Percentiles rank a stretch among this genome's conserved stretches.
phyloP scores from a whole-genome alignment of 2,113 vertebrate species.

The Pogona vitticeps region DNA sequence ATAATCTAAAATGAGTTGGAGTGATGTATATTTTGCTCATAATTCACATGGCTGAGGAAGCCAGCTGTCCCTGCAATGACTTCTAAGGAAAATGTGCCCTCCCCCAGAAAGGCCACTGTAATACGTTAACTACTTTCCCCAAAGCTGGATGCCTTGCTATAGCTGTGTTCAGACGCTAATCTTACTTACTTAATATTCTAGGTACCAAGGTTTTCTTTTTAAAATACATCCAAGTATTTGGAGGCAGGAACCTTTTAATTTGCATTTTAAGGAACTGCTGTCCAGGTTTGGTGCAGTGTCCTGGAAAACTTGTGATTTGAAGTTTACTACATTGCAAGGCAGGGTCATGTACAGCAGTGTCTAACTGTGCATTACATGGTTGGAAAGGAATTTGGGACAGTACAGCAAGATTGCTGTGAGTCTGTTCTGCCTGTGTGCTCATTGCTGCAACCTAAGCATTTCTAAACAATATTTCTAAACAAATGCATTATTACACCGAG shows the following conservation, averaged over 20 bases:
- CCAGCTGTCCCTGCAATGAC: not conserved
- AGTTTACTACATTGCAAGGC: too few species aligned
- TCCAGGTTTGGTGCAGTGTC: not conserved
- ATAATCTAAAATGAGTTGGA: not conserved
- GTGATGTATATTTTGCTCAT: not conserved
- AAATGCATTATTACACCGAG: too few species aligned
- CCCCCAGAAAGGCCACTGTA: not conserved
- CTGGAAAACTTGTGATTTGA: not conserved
- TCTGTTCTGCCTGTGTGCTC: too few species aligned
- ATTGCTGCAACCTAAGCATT: too few species aligned
- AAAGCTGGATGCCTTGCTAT: not conserved
- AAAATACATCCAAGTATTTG: not conserved
- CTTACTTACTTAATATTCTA: not conserved
- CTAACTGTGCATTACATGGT: not conserved
- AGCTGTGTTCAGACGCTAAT: not conserved
- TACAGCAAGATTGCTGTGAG: too few species aligned
- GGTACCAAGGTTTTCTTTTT: not conserved
- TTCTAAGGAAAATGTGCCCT: not conserved
- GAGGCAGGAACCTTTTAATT: not conserved
- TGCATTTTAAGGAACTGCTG: not conserved
- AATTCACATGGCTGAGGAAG: not conserved
- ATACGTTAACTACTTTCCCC: not conserved
- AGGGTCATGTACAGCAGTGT: not conserved
- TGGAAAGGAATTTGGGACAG: not conserved
- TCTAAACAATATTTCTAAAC: too few species aligned